Percentiles rank a stretch among this genome's conserved stretches.
Conservation (phyloP, 2,888 invertebrate species). For the Plagodis pulveraria region DNA sequence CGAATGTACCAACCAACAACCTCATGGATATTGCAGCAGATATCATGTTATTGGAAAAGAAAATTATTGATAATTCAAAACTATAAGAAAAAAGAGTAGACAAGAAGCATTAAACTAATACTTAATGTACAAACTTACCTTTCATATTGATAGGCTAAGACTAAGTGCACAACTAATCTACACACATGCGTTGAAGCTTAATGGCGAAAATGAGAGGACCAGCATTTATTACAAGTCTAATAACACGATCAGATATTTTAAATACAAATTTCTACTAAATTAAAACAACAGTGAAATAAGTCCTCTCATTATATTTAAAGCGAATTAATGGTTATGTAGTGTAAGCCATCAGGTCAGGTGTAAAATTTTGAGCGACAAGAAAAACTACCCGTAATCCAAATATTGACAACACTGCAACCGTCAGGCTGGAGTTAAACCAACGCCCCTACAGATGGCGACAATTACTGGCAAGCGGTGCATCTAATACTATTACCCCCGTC, state of each 20-base stretch:
- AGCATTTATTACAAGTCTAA: neutral
- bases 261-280: neutral
- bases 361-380: constrained; percentile 12
- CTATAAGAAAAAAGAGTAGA: constrained; percentile 1
- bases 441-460: constrained; percentile 17
- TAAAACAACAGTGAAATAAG: constrained; percentile 4
- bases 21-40: constrained; percentile 23
- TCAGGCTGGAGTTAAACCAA: constrained; percentile 11
- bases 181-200: constrained; percentile 35
- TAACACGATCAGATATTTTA: too few species aligned
- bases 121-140: constrained; percentile 25
- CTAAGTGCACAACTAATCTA: constrained; percentile 26
- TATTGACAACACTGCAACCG: constrained; percentile 4
- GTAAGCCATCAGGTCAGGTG: constrained; percentile 15
- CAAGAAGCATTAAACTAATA: neutral
- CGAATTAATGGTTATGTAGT: constrained; percentile 11
- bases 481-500: constrained; percentile 22
- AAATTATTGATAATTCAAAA: constrained; percentile 12
- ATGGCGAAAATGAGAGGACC: constrained; percentile 32
- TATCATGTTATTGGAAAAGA: constrained; percentile 2
- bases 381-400: constrained; percentile 4
- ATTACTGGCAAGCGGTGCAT: constrained; percentile 21
- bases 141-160: constrained; percentile 17
- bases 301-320: constrained; percentile 19
- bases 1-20: constrained; percentile 8